Evolutionary conservation across 2,888 invertebrate genomes (phyloP).

Genomic region (Molorchus minor): DNA sequence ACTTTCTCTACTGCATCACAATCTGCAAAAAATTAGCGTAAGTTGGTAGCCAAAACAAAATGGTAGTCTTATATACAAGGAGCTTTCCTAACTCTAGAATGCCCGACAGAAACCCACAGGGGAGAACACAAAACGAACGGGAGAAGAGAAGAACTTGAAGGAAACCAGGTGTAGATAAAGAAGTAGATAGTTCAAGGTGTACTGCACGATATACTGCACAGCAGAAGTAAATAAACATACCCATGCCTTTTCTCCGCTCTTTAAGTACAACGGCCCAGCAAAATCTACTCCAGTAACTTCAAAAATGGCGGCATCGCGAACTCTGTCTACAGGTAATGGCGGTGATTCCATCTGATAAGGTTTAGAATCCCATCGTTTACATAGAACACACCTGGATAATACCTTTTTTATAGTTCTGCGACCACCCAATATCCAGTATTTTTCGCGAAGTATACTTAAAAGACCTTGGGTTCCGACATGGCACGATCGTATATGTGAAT

Average conservation of each 20-base stretch:
- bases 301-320: constrained; percentile 38
- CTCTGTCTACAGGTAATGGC: constrained; percentile 27
- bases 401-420: constrained; percentile 31
- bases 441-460: constrained; percentile 37
- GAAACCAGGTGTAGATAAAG: not conserved
- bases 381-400: constrained; percentile 19
- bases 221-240: not conserved
- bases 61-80: not conserved
- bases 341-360: not conserved
- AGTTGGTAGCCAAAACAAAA: too few species aligned
- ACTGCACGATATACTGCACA: not conserved
- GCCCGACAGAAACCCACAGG: too few species aligned
- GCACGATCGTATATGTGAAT: constrained; percentile 18
- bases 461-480: constrained; percentile 39
- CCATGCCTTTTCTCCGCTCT: constrained; percentile 27
- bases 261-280: constrained; percentile 53
- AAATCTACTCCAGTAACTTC: constrained; percentile 48
- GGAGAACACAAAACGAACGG: too few species aligned
- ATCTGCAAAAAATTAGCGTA: too few species aligned
- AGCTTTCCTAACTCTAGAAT: not conserved
- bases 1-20: constrained; percentile 10
- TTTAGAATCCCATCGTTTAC: constrained; percentile 14
- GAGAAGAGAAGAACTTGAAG: not conserved
- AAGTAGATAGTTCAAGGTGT: not conserved
- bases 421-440: constrained; percentile 42